These are phyloP conservation scores for Tenualosa thibaudeaui DNA, from an alignment of 2,797 vertebrate species.

Conservation along the genomic window DNA sequence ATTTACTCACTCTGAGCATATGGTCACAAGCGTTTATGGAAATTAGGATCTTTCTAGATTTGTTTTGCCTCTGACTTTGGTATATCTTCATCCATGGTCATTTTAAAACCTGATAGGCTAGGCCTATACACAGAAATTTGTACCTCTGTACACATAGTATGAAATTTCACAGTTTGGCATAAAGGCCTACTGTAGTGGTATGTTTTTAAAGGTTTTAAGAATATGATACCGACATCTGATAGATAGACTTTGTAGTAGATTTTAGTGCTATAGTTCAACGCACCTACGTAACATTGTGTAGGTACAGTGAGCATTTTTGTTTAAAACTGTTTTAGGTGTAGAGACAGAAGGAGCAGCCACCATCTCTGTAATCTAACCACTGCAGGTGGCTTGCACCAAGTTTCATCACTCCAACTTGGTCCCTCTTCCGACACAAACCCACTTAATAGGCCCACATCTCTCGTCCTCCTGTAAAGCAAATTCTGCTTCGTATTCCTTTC, in stretches of 20 bases:
- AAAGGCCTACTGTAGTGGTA: neutral
- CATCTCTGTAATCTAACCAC: conserved; percentile 1
- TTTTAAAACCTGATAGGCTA: neutral
- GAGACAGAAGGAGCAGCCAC: neutral
- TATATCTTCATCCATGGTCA: neutral
- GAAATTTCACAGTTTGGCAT: neutral
- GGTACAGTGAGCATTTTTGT: neutral
- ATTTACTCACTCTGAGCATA: neutral
- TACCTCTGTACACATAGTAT: neutral
- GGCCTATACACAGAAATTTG: no score
- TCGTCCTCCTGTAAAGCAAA: conserved; percentile 19
- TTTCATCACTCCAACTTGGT: conserved; percentile 7
- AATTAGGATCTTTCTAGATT: neutral
- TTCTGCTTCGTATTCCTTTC: conserved; percentile 6
- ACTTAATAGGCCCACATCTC: neutral
- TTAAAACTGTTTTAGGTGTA: neutral
- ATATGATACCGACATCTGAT: neutral
- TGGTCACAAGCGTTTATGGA: neutral
- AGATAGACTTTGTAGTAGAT: neutral
- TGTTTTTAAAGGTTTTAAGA: neutral
- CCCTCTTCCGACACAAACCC: neutral
- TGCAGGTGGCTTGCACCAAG: conserved; percentile 17
- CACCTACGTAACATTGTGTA: neutral
- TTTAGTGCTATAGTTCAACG: neutral
- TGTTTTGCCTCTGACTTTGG: neutral